Base-by-base conservation (phyloP, 2,888 invertebrate genomes). In the Craniophora ligustri region DNA sequence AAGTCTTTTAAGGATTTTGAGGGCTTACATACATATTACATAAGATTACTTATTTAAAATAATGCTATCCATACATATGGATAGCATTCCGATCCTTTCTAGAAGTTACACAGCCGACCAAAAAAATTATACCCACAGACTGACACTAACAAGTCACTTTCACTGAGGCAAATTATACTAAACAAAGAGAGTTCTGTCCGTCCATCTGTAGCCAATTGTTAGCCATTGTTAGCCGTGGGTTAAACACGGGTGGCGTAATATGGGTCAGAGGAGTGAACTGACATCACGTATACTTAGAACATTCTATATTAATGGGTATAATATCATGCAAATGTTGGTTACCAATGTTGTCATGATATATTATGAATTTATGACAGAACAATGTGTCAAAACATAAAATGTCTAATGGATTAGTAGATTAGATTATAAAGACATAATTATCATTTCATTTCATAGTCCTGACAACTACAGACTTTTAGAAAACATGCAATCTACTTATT, bases 71-170 rank as follows among this genome's bases (percentile, higher is more conserved):
- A 72, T 36, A 39, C 34, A 57, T 36, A 10, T 42, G n/a, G n/a
- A n/a, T n/a, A n/a, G n/a, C n/a, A n/a, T n/a, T 38, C 40, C 36
- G 40, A 42, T 61, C 45, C 39, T 62, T 18, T 16, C 38, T 30
- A 21, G 45, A 39, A 49, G 28, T 35, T 59, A 67, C 60, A 64
- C 50, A 55, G 40, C 15, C 16, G 46, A 18, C 59, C 49, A 64
- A 58, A 58, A 67, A 54, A 59, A 64, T 14, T 14, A 21, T 14
- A 21, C 13, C 18, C 28, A 42, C 34, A 36, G 23, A 41, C 34
- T 18, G 42, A 59, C 45, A 51, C 47, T 46, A 48, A 54, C 46
- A 49, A 67, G 31, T 49, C 26, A 75, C 72, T 73, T 73, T 73
- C 72, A 68, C 69, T 69, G 50, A 38, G 40, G 53, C 48, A 64